Percentiles rank a stretch among this genome's conserved stretches.
These are phyloP conservation scores for Scolopax rusticola DNA, from an alignment of 2,797 vertebrate genomes.

Conservation along the genomic window DNA sequence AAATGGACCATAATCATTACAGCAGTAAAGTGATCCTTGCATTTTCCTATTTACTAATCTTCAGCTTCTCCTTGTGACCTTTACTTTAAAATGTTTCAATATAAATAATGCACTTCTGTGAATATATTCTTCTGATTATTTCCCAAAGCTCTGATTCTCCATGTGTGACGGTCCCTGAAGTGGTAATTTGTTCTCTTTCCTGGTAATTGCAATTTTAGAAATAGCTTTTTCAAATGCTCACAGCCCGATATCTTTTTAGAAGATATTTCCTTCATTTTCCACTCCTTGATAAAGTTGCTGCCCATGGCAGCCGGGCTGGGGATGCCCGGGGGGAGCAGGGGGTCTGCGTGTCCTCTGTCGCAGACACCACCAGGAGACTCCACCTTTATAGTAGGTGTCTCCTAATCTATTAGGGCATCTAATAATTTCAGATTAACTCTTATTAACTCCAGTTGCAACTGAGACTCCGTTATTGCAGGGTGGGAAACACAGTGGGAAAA, in stretches of 20 bases:
- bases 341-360: neutral
- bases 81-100: constrained; percentile 73
- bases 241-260: constrained; percentile 60
- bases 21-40: neutral
- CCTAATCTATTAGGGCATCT: neutral
- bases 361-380: too few species aligned
- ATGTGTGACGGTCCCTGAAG: constrained; percentile 78
- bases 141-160: constrained; percentile 73
- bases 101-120: constrained; percentile 79
- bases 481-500: fast-evolving
- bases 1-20: neutral
- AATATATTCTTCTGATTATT: constrained; percentile 79
- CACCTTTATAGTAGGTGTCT: neutral
- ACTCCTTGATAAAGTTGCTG: neutral
- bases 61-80: constrained; percentile 73
- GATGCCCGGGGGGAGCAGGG: fast-evolving
- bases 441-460: neutral
- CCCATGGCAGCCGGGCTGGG: neutral
- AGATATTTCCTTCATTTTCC: neutral
- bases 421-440: neutral
- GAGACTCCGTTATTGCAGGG: neutral
- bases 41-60: constrained; percentile 69
- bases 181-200: constrained; percentile 79
- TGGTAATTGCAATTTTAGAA: constrained; percentile 82
- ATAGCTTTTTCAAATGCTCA: constrained; percentile 74